Base-by-base conservation (phyloP, 2,888 invertebrate species). In the Chouioia cunea region DNA sequence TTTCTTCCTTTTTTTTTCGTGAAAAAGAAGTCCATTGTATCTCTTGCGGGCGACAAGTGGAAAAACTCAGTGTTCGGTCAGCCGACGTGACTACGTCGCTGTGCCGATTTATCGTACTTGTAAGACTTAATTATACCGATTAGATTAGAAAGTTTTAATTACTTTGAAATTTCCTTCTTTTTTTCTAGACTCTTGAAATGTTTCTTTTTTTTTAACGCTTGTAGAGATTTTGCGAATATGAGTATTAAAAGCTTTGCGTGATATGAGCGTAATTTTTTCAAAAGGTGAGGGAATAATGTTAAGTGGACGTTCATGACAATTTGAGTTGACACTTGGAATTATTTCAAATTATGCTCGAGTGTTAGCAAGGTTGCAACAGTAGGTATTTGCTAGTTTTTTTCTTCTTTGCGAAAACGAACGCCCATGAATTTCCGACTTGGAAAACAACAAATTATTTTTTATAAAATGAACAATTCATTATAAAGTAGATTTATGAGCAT, bases 101-200 rank as follows among this genome's bases (percentile, higher is more conserved):
- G 20, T 20, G 50, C 22, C 22, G 62, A 43, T 62, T 50, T 50
- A 16, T 36, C 36, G 36, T 12, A 20, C 20, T n/a, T 14, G 22
- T 48, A 15, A 2, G 36, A 23, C 27, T 50, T 48, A 50, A 62
- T 62, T 62, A 62, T 20, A 50, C 50, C 12, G 48, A 50, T 48
- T 60, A 46, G 59, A 48, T 60, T 60, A 23, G 2, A 14, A 22
- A 50, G 60, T 36, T 62, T 50, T 50, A 50, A 62, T 62, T 62
- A 48, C 50, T 50, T 50, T 2, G 23, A 47, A 23, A 18, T 36
- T 36, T 27, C 27, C 6, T 27, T 27, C 1, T 36, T 36, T 36
- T 36, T 36, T 10, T 10, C 12, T 36, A 12, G 10, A 1, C 36
- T 36, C 36, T 3, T 12, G 36, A 4, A 12, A n/a, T n/a, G n/a